These are phyloP conservation scores for Kradibia gibbosae DNA, from an alignment of 1,140 invertebrate genomes.

Conservation along the genomic window DNA sequence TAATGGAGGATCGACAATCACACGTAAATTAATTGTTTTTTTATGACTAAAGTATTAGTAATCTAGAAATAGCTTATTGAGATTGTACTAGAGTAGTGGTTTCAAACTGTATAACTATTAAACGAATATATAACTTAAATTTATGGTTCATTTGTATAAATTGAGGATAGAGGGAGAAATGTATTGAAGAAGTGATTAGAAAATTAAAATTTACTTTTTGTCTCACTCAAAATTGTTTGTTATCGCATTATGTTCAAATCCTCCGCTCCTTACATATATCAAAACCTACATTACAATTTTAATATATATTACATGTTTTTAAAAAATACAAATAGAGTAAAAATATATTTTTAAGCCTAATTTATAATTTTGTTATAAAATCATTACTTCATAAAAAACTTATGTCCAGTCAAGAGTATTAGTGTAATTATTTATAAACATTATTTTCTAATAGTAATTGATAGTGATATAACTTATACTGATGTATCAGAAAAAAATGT, in stretches of 20 bases:
- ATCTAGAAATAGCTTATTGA: no score
- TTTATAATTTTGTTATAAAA: constrained; percentile 3
- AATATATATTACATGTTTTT: not conserved
- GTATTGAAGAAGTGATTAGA: no score
- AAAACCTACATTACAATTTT: not conserved
- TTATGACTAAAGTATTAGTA: no score
- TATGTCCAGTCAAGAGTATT: not conserved
- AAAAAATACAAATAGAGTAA: not conserved
- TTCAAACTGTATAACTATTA: no score
- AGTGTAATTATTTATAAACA: not conserved
- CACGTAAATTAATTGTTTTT: not conserved
- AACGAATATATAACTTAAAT: no score
- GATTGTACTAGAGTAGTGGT: no score
- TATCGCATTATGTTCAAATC: not conserved
- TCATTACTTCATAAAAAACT: not conserved
- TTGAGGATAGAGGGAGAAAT: no score
- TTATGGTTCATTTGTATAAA: no score
- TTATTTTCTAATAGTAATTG: not conserved
- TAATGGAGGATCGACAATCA: not conserved
- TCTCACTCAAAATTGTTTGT: no score
- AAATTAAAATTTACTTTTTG: no score
- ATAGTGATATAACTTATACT: not conserved
- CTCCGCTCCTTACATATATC: not conserved
- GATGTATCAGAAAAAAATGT: not conserved
- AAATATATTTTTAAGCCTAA: not conserved